Evolutionary conservation across 2,113 vertebrate species (phyloP).

Genomic region (Ailurus styani): DNA sequence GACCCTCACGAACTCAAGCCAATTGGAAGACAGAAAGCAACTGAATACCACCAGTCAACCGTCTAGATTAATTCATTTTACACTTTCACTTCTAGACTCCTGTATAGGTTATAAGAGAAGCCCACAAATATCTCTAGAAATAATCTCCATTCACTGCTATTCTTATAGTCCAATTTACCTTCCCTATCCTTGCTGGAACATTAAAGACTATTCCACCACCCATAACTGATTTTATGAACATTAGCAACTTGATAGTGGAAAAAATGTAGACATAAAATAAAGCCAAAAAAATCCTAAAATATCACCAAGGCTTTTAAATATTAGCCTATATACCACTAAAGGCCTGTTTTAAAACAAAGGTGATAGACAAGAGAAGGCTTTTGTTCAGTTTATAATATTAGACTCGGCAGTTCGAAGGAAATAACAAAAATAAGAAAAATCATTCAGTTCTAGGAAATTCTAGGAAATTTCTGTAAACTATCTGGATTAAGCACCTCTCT

Average conservation of each 20-base stretch:
- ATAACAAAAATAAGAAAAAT: neutral
- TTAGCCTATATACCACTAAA: neutral
- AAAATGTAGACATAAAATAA: neutral
- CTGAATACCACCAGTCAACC: slow-evolving; percentile 29
- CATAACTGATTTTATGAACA: neutral
- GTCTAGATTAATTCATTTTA: slow-evolving; percentile 39
- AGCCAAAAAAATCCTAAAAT: neutral
- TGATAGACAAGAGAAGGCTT: neutral
- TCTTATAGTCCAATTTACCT: slow-evolving; percentile 7
- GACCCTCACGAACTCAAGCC: slow-evolving; percentile 71
- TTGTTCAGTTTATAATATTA: neutral
- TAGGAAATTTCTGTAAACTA: neutral
- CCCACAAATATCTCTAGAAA: slow-evolving; percentile 11
- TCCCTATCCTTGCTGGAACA: neutral
- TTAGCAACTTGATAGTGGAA: neutral
- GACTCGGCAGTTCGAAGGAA: neutral
- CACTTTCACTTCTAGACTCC: neutral
- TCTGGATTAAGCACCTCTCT: neutral
- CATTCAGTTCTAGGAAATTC: neutral
- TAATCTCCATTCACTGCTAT: neutral
- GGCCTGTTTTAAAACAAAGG: slow-evolving; percentile 28
- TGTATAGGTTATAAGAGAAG: neutral
- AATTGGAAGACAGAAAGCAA: slow-evolving; percentile 67
- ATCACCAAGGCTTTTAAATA: slow-evolving; percentile 3
- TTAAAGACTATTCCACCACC: neutral